These are phyloP conservation scores for Oryzias woworae DNA, from an alignment of 2,113 vertebrate species.

Conservation along the genomic window DNA sequence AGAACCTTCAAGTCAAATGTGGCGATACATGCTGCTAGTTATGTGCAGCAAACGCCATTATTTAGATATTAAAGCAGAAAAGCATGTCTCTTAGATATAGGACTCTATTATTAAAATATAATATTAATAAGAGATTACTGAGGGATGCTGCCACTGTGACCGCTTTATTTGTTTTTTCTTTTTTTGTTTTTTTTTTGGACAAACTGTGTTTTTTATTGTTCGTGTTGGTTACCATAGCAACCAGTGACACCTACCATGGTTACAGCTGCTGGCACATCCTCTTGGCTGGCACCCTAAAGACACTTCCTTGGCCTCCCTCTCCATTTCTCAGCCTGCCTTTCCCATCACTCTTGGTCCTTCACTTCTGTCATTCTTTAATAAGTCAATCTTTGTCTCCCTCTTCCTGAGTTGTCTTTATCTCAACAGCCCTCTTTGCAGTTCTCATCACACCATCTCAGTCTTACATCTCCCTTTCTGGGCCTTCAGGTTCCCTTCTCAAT, in stretches of 20 bases:
- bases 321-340: constrained; percentile 17
- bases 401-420: constrained; percentile 66
- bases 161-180: constrained; percentile 18
- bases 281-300: constrained; percentile 49
- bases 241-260: constrained; percentile 51
- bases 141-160: constrained; percentile 4
- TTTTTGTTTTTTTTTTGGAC: constrained; percentile 58
- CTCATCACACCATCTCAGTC: constrained; percentile 70
- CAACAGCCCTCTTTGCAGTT: constrained; percentile 61
- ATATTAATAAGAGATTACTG: constrained; percentile 35
- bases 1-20: constrained; percentile 40
- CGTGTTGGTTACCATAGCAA: constrained; percentile 63
- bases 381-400: constrained; percentile 59
- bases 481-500: constrained; percentile 63
- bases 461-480: constrained; percentile 50
- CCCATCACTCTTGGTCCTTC: constrained; percentile 21
- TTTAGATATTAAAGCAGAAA: constrained; percentile 8
- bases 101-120: constrained; percentile 2
- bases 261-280: constrained; percentile 61
- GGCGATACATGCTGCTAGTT: constrained; percentile 39
- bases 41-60: constrained; percentile 23
- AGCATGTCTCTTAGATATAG: constrained; percentile 9
- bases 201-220: constrained; percentile 28
- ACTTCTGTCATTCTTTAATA: constrained; percentile 49
- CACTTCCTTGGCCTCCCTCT: constrained; percentile 47